Conservation (phyloP, 2,113 vertebrate genomes). For the Rhodinocichla rosea region DNA sequence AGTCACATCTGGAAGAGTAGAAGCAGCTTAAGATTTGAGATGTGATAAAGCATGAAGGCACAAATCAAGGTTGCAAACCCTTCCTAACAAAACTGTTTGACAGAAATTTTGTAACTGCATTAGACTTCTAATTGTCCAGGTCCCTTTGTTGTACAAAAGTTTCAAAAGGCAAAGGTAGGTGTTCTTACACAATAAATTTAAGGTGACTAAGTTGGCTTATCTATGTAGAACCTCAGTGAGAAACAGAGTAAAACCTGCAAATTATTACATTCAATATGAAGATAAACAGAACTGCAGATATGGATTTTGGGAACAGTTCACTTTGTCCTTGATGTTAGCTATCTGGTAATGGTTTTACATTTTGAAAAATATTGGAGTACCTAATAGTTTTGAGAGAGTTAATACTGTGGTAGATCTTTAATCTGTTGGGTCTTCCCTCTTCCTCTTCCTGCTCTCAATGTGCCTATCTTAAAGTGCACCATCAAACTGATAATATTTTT, state of each 20-base stretch:
- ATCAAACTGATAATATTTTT: background rate
- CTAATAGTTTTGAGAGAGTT: background rate
- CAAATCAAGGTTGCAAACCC: background rate
- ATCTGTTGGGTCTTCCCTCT: background rate
- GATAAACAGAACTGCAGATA: background rate
- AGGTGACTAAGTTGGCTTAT: background rate
- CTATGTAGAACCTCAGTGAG: background rate
- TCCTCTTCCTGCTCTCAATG: background rate
- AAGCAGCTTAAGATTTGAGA: background rate
- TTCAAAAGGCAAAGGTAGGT: background rate
- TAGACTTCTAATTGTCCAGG: background rate
- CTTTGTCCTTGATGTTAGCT: background rate
- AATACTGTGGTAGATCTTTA: background rate
- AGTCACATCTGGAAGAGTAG: background rate
- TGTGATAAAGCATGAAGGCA: background rate
- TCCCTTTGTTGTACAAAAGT: background rate
- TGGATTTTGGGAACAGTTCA: background rate
- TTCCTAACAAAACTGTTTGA: background rate
- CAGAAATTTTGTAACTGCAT: background rate
- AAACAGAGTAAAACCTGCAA: background rate
- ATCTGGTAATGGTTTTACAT: background rate
- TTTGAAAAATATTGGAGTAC: background rate
- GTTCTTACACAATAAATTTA: background rate
- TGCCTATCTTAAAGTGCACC: background rate
- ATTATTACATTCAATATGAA: background rate